phyloP scores from a whole-genome alignment of 2,113 vertebrate species.

The Malurus elegans region DNA sequence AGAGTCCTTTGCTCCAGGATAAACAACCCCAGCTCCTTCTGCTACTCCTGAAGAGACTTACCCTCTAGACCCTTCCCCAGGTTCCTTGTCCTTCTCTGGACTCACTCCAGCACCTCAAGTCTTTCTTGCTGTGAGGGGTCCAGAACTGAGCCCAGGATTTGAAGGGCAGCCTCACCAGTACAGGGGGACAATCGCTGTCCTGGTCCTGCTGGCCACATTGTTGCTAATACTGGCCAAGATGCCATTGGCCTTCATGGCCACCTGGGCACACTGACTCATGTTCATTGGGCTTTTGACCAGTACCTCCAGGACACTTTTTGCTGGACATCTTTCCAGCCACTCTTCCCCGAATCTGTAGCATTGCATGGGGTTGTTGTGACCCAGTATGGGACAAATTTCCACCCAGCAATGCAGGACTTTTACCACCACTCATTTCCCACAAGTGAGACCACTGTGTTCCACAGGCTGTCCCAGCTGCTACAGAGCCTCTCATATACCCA shows the following conservation, averaged over 20 bases:
- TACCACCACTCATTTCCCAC: background rate
- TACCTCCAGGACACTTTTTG: background rate
- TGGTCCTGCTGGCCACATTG: background rate
- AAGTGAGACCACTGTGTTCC: background rate
- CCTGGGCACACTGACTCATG: rapidly evolving
- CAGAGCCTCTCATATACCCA: background rate
- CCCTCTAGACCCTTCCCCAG: background rate
- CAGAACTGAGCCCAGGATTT: background rate
- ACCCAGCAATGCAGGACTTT: background rate
- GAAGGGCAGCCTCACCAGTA: rapidly evolving
- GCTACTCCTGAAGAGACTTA: no score
- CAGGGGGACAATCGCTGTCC: background rate
- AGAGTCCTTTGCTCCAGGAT: background rate
- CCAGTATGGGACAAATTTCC: background rate
- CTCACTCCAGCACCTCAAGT: rapidly evolving
- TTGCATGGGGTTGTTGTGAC: background rate
- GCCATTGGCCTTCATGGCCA: background rate
- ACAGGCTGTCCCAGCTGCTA: background rate
- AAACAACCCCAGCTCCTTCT: background rate
- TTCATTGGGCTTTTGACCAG: background rate
- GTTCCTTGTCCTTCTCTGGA: background rate
- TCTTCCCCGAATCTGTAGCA: background rate
- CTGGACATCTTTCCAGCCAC: background rate
- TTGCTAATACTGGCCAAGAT: background rate
- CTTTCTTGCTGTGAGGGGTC: background rate